Conservation (phyloP, 2,888 invertebrate genomes). For the Phengaris alcon region DNA sequence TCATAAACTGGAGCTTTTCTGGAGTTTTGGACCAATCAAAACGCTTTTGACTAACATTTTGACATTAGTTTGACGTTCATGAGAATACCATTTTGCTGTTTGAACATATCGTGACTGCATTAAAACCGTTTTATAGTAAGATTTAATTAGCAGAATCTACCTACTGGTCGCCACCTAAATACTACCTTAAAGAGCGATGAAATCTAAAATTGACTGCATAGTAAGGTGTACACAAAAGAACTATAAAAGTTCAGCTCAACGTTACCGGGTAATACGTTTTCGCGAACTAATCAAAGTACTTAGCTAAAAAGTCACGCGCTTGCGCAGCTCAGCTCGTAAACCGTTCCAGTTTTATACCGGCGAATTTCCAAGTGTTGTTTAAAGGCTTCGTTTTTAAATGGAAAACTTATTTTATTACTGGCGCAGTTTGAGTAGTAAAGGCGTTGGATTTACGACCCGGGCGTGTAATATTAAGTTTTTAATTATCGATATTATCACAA, state of each 20-base stretch:
- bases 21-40: no score
- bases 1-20: no score
- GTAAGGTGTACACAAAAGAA: slow-evolving; percentile 14
- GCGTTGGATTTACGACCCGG: slow-evolving; percentile 58
- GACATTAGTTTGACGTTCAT: no score
- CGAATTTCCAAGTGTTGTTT: slow-evolving; percentile 50
- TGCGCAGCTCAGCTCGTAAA: slow-evolving; percentile 44
- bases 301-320: slow-evolving; percentile 62
- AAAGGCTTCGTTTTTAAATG: slow-evolving; percentile 54
- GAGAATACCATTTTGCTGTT: no score
- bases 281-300: slow-evolving; percentile 55
- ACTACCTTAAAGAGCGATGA: background rate
- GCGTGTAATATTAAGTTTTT: slow-evolving; percentile 68
- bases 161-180: no score
- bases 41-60: no score
- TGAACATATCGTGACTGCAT: no score
- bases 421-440: slow-evolving; percentile 47
- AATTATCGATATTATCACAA: slow-evolving; percentile 54
- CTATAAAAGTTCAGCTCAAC: slow-evolving; percentile 23
- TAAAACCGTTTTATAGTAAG: no score
- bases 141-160: no score
- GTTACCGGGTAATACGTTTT: slow-evolving; percentile 36
- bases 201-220: slow-evolving; percentile 6
- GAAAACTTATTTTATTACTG: slow-evolving; percentile 63
- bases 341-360: slow-evolving; percentile 51